These are phyloP conservation scores for Cepaea hortensis DNA, from an alignment of 2,888 invertebrate genomes.

Conservation along the genomic window DNA sequence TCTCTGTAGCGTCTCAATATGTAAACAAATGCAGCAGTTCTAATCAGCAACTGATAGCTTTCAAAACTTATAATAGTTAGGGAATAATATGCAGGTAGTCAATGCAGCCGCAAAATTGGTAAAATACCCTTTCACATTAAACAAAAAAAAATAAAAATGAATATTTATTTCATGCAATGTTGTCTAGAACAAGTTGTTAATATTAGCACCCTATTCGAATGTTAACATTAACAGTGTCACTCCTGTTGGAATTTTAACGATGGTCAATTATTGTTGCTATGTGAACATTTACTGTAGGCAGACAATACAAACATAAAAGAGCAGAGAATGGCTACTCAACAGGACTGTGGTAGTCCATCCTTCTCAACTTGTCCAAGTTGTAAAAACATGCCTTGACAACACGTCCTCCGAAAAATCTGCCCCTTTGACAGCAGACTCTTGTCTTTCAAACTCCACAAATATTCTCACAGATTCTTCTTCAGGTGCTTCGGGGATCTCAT, in stretches of 20 bases:
- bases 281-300: not conserved
- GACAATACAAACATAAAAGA: not conserved
- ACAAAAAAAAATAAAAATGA: no score
- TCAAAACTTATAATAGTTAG: no score
- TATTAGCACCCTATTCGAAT: not conserved
- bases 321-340: slow-evolving; percentile 47
- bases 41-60: no score
- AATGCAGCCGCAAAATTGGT: no score
- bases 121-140: no score
- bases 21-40: no score
- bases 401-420: slow-evolving; percentile 97
- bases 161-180: no score
- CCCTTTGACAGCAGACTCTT: slow-evolving; percentile 98
- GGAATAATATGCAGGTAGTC: no score
- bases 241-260: not conserved
- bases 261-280: not conserved
- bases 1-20: no score
- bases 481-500: slow-evolving; percentile 86
- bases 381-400: slow-evolving; percentile 97
- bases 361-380: slow-evolving; percentile 88
- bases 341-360: slow-evolving; percentile 74
- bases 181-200: no score
- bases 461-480: slow-evolving; percentile 97
- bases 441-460: slow-evolving; percentile 97
- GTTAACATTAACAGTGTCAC: not conserved